These are phyloP conservation scores for cattle (Bos taurus) DNA, from an alignment of 2,113 vertebrate genomes.

Conservation along the genomic window ARS-UCD2.0 NC_037338.1:54689001-54689500, in stretches of 20 bases:
- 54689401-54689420: background rate
- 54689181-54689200: background rate
- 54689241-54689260: background rate
- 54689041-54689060: background rate
- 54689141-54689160: background rate
- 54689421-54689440: background rate
- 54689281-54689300: background rate
- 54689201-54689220: background rate
- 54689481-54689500: slow-evolving; percentile 18
- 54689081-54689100: background rate
- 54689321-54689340: background rate
- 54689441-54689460: background rate
- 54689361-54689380: background rate
- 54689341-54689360: background rate
- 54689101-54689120: background rate
- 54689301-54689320: background rate
- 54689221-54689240: background rate
- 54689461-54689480: background rate
- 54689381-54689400: background rate
- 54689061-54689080: background rate
- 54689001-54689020: background rate
- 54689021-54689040: background rate
- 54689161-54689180: background rate
- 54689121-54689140: background rate
- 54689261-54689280: background rate